These are phyloP conservation scores for Oasisia sp. DNA, from an alignment of 2,888 invertebrate genomes.

Conservation along the genomic window DNA sequence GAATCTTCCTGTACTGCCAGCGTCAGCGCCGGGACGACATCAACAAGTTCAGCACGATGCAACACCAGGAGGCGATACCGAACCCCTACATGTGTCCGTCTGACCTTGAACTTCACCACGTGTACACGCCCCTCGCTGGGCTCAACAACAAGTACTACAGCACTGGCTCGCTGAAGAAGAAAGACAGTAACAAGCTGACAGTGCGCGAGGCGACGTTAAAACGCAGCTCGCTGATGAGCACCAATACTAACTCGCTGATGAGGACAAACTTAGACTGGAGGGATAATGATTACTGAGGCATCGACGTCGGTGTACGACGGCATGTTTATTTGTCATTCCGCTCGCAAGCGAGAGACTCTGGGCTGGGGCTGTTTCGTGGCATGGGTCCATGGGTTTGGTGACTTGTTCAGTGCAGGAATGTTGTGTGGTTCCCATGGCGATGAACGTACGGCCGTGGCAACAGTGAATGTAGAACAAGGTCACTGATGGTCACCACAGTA, in stretches of 20 bases:
- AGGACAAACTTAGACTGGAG: not conserved
- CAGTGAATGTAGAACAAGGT: not conserved
- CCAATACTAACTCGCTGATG: slow-evolving; percentile 3
- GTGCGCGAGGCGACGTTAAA: slow-evolving; percentile 18
- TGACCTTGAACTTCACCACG: not conserved
- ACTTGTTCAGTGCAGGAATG: too few species aligned
- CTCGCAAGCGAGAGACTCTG: not conserved
- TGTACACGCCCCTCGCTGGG: not conserved
- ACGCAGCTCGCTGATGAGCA: not conserved
- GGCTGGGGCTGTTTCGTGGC: not conserved
- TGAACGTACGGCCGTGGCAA: not conserved
- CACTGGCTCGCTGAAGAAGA: slow-evolving; percentile 14
- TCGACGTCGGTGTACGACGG: not conserved
- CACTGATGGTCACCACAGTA: not conserved
- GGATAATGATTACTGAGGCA: slow-evolving; percentile 7
- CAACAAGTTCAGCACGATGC: not conserved
- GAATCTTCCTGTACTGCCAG: slow-evolving; percentile 19
- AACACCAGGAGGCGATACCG: slow-evolving; percentile 13
- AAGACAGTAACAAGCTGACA: slow-evolving; percentile 20
- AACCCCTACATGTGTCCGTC: slow-evolving; percentile 20
- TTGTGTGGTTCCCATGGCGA: not conserved
- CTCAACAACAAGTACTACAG: slow-evolving; percentile 23
- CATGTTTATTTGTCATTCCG: not conserved
- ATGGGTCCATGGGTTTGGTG: not conserved
- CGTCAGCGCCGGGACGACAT: not conserved